Percentiles rank a stretch among this genome's conserved stretches.
phyloP scores from a whole-genome alignment of 2,797 vertebrate species.

The Ctenopoma multispine region DNA sequence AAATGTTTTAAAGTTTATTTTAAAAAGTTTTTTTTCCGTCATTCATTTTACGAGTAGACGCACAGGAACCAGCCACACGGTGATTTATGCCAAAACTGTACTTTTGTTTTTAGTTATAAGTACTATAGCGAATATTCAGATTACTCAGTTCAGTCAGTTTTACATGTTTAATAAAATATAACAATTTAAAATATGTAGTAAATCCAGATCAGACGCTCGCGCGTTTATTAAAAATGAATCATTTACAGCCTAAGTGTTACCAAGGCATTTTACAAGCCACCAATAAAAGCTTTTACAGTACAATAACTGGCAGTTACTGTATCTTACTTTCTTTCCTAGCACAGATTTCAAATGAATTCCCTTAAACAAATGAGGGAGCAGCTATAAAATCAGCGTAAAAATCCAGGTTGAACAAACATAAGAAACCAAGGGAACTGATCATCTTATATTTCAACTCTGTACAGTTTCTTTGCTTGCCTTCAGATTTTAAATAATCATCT shows the following conservation, averaged over 20 bases:
- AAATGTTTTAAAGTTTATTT: no score
- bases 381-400: slow-evolving; percentile 19
- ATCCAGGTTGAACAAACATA: neutral
- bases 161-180: no score
- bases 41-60: neutral
- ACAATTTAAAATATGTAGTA: neutral
- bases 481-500: slow-evolving; percentile 7
- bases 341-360: neutral
- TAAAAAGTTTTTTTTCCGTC: neutral
- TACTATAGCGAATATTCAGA: neutral
- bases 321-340: neutral
- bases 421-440: neutral
- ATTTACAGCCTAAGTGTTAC: neutral
- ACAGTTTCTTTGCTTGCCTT: neutral
- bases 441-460: neutral
- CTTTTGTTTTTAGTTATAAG: neutral
- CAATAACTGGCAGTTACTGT: slow-evolving; percentile 22
- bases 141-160: neutral
- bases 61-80: neutral
- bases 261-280: slow-evolving; percentile 1
- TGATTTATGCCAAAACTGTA: neutral
- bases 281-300: slow-evolving; percentile 37
- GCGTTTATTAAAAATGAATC: neutral
- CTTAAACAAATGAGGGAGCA: neutral
- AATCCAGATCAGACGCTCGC: neutral